Percentiles rank a stretch among this genome's conserved stretches.
Conservation (phyloP, 2,113 vertebrate species). For the Sturnus vulgaris region DNA sequence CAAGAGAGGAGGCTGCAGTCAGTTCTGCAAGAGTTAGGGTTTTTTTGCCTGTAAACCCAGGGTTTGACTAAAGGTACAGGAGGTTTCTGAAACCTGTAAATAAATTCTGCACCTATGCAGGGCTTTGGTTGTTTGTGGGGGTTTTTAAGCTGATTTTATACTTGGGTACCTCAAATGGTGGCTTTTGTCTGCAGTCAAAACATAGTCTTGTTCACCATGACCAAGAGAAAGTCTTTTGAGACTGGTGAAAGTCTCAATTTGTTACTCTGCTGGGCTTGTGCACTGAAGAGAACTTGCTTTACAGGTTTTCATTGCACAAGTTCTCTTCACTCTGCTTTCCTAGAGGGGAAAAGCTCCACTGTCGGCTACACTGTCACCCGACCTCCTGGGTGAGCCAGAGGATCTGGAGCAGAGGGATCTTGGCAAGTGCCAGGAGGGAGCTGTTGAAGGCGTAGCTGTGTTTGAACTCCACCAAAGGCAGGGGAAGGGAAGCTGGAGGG, state of each 20-base stretch:
- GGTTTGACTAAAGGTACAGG: background rate
- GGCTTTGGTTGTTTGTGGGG: background rate
- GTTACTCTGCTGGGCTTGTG: background rate
- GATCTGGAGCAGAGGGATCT: background rate
- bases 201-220: background rate
- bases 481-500: background rate
- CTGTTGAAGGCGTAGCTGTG: background rate
- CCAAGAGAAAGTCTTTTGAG: background rate
- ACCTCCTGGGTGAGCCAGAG: background rate
- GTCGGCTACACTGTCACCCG: no score
- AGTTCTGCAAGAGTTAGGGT: fast-evolving
- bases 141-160: background rate
- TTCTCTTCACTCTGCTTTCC: background rate
- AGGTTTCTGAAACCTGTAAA: background rate
- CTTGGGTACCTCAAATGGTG: background rate
- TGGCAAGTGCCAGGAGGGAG: background rate
- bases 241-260: background rate
- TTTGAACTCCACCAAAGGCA: background rate
- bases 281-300: background rate
- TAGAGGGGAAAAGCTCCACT: background rate
- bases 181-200: background rate
- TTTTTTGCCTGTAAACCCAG: background rate
- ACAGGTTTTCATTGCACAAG: background rate
- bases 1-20: background rate
- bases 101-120: background rate